A percentile compares a stretch with the other conserved stretches of the same genome.
phyloP scores from a whole-genome alignment of 2,888 invertebrate genomes.

The Leptinotarsa rubiginosa region DNA sequence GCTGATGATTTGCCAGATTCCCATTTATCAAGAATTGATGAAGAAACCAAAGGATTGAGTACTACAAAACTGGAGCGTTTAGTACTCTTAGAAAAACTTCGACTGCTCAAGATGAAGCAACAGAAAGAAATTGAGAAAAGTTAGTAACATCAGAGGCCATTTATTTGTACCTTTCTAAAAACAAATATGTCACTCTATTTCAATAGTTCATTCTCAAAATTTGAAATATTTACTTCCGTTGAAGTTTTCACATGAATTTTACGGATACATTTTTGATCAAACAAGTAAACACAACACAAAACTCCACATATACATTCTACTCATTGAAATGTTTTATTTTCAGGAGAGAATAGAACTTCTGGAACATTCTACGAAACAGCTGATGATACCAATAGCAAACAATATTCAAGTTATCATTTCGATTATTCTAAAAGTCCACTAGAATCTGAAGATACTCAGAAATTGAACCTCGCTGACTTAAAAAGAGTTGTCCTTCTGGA shows the following conservation, averaged over 20 bases:
- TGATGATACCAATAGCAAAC: neutral
- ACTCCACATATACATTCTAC: neutral
- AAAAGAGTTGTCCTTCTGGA: constrained; percentile 30
- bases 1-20: neutral
- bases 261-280: neutral
- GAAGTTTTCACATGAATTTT: neutral
- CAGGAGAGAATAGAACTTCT: neutral
- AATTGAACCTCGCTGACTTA: constrained; percentile 24
- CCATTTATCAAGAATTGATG: constrained; percentile 7
- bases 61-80: constrained; percentile 18
- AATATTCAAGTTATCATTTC: neutral
- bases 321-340: neutral
- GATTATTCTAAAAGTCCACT: neutral
- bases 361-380: neutral
- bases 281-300: neutral
- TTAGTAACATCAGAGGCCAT: neutral
- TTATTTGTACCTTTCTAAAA: no score
- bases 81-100: constrained; percentile 25
- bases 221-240: neutral
- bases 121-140: constrained; percentile 7
- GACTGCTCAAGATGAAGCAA: constrained; percentile 20
- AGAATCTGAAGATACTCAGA: constrained; percentile 24
- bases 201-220: no score
- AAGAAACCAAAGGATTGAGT: constrained; percentile 22
- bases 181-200: no score